phyloP scores from a whole-genome alignment of 2,113 vertebrate genomes.

The Catharus bicknelli region DNA sequence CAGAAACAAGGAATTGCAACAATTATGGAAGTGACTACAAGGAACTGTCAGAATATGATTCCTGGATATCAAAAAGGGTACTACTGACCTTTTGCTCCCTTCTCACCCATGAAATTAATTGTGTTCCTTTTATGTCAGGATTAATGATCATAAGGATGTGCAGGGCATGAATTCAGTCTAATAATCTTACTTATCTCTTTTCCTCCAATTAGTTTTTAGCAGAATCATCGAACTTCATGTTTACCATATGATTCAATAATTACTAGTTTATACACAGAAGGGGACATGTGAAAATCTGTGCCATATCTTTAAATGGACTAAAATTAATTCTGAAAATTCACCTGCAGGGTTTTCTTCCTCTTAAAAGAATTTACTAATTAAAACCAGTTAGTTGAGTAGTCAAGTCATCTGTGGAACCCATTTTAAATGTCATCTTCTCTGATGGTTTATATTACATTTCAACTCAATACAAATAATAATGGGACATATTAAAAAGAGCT shows the following conservation, averaged over 20 bases:
- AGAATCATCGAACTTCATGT: neutral
- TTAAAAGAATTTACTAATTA: neutral
- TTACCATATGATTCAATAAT: neutral
- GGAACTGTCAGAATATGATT: neutral
- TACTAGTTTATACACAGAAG: neutral
- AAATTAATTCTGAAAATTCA: neutral
- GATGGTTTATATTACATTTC: neutral
- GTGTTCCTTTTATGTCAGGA: neutral
- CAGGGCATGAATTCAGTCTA: neutral
- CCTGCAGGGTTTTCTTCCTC: neutral
- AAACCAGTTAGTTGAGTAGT: neutral
- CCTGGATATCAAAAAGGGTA: neutral
- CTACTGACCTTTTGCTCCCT: neutral
- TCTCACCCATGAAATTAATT: neutral
- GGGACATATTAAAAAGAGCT: neutral
- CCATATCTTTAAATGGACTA: neutral
- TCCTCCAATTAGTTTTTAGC: neutral
- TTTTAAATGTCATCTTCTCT: neutral
- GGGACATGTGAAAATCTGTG: neutral
- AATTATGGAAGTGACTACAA: neutral
- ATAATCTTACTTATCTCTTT: neutral
- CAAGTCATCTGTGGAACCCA: neutral
- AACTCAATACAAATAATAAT: neutral
- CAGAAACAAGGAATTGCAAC: neutral
- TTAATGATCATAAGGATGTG: neutral